Base-by-base conservation (phyloP, 2,797 vertebrate genomes). In the Salarias fasciatus region DNA sequence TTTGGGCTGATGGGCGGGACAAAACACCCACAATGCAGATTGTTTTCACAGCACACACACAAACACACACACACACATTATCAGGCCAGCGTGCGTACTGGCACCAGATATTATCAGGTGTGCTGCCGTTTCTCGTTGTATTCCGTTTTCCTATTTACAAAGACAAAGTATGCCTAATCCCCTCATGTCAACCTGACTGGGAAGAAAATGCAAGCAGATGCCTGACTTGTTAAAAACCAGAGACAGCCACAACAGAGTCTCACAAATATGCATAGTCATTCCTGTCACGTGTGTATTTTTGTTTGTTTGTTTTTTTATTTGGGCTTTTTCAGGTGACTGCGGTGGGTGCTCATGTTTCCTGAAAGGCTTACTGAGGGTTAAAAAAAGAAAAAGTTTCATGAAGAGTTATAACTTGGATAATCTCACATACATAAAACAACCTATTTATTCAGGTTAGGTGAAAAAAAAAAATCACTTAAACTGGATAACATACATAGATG, bases 101-200 rank as follows among this genome's bases (percentile, higher is more conserved):
- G 80, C 85, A 85, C 75, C 82, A 90, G 89, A 91, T 91, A 79
- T 80, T 86, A 86, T 89, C 80, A 12, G 44, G 54, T 46, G 53
- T 42, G 49, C 64, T 75, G 65, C 61, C 59, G 71, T 69, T 77
- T 73, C 67, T 78, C 35, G 68, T 77, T 80, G 82, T 62, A 47
- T 83, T 88, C 56, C 10, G 72, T 84, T 87, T 83, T 79, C 49
- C 43, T 68, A 63, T 79, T 68, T 38, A 55, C 61, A 64, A 66
- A 82, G 56, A 80, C 53, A 45, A 79, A 69, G 61, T 72, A 61
- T 54, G 57, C 44, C 63, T 85, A 89, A 90, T 89, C 86, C 86
- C 69, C 82, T 59, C 75, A 83, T 72, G 75, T 75, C 70, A 70
- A 40, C 50, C 53, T 62, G 61, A 63, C 63, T 63, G 47, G 68